phyloP scores from a whole-genome alignment of 2,888 invertebrate genomes.

The Acleris holmiana region DNA sequence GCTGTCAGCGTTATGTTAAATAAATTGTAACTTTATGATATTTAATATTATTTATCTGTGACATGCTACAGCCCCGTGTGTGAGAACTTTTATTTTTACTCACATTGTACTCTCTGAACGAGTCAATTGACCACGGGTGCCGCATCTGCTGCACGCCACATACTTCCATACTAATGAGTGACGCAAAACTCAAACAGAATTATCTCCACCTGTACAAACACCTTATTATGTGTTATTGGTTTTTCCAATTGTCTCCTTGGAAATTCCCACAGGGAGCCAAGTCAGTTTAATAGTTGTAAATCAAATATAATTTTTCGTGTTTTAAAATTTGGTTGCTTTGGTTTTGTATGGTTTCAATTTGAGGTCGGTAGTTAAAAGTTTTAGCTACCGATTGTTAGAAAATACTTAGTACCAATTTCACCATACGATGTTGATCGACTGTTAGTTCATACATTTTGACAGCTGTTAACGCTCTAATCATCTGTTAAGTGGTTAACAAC shows the following conservation, averaged over 20 bases:
- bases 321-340: neutral
- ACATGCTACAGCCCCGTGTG: no score
- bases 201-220: constrained; percentile 34
- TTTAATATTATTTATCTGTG: no score
- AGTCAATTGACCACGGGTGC: constrained; percentile 5
- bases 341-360: neutral
- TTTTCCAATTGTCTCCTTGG: constrained; percentile 34
- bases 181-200: constrained; percentile 29
- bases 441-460: no score
- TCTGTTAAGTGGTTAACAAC: no score
- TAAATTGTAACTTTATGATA: no score
- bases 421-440: no score
- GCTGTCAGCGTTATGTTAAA: no score
- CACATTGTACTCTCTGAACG: constrained; percentile 3
- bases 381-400: no score
- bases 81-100: constrained; percentile 23
- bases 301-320: constrained; percentile 10
- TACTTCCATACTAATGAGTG: constrained; percentile 34
- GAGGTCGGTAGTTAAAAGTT: neutral
- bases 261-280: constrained; percentile 28
- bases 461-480: no score
- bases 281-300: constrained; percentile 12
- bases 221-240: constrained; percentile 28
- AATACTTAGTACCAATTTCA: no score
- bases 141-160: constrained; percentile 13